Percentiles rank a stretch among this genome's conserved stretches.
phyloP scores from a whole-genome alignment of 1,140 invertebrate species.

The Magallana ariakensis region DNA sequence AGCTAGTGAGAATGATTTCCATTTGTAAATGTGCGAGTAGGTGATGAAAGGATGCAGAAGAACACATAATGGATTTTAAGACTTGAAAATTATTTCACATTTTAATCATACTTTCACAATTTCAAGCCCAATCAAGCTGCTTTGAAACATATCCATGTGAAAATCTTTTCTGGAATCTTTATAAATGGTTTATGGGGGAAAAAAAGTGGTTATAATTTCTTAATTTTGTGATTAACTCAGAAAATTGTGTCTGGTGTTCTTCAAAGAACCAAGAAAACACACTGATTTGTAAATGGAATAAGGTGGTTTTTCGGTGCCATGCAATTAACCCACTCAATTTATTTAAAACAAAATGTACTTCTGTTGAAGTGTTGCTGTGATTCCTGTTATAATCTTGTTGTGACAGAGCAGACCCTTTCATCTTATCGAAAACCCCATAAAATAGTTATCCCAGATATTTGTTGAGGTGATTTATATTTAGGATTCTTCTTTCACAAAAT shows the following conservation, averaged over 20 bases:
- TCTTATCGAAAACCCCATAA: constrained; percentile 27
- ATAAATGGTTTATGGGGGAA: not conserved
- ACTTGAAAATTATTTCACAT: not conserved
- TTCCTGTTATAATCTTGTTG: not conserved
- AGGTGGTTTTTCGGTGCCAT: constrained; percentile 35
- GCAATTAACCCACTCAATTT: constrained; percentile 13
- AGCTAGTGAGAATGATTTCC: not conserved
- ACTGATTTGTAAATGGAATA: constrained; percentile 9
- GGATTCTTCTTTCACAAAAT: not conserved
- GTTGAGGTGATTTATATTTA: constrained; percentile 22
- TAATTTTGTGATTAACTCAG: constrained; percentile 3
- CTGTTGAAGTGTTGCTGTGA: constrained; percentile 26
- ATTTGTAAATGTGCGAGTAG: constrained; percentile 1
- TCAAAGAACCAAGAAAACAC: constrained; percentile 12
- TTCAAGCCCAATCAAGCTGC: not conserved
- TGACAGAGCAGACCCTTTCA: constrained; percentile 11
- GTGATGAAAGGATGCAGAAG: not conserved
- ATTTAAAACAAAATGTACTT: constrained; percentile 1
- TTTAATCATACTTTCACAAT: not conserved
- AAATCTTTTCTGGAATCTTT: not conserved
- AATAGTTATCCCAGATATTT: constrained; percentile 21
- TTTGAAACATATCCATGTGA: not conserved
- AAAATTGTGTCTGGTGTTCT: not conserved
- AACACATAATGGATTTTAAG: not conserved
- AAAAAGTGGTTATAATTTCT: constrained; percentile 19